Evolutionary conservation across 1,140 invertebrate genomes (phyloP).

Genomic region (Micrasema longulum): DNA sequence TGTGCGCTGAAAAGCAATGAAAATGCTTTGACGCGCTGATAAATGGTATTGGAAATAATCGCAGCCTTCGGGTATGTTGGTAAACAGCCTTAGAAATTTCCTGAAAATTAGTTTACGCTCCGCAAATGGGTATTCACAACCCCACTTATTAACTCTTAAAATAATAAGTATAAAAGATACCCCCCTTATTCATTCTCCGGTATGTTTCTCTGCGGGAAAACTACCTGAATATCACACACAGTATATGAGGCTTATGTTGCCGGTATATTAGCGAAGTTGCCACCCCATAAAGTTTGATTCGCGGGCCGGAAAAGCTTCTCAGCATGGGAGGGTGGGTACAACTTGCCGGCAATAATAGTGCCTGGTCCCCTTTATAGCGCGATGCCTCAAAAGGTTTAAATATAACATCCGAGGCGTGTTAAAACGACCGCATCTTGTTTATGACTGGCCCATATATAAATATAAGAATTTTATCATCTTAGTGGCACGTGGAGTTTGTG

Average conservation of each 20-base stretch:
- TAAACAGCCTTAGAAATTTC: too few relatives aligned
- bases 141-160: too few relatives aligned
- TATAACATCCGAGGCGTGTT: neutral
- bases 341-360: conserved; percentile 4
- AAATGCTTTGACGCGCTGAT: too few relatives aligned
- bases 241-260: conserved; percentile 10
- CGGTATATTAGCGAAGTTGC: conserved; percentile 32
- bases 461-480: too few relatives aligned
- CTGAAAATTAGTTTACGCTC: too few relatives aligned
- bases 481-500: too few relatives aligned
- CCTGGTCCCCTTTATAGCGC: neutral
- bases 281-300: conserved; percentile 39
- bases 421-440: conserved; percentile 2
- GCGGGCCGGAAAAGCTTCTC: conserved; percentile 4
- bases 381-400: neutral
- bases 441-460: neutral
- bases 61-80: too few relatives aligned
- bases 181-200: too few relatives aligned
- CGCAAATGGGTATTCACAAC: too few relatives aligned
- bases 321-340: neutral
- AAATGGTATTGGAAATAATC: too few relatives aligned
- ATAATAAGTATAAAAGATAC: too few relatives aligned
- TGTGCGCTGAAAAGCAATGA: too few relatives aligned
- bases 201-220: neutral
- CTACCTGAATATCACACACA: conserved; percentile 23